phyloP scores from a whole-genome alignment of 2,888 invertebrate genomes.

The Ametastegia equiseti region DNA sequence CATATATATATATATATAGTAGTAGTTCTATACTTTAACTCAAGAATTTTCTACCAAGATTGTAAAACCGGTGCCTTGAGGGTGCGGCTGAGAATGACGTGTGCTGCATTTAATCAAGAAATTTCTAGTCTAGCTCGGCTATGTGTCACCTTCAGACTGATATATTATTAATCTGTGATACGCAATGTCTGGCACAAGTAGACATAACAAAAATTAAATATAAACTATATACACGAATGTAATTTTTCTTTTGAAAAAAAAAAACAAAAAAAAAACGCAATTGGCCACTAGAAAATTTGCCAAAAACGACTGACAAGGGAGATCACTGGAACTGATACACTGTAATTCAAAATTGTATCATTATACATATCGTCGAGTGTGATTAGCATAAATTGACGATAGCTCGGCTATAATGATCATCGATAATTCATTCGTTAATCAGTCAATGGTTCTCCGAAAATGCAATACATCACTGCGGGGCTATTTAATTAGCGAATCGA shows the following conservation, averaged over 20 bases:
- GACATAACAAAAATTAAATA: neutral
- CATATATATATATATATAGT: no score
- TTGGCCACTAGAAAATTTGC: no score
- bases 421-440: neutral
- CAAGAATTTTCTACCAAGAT: neutral
- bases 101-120: constrained; percentile 13
- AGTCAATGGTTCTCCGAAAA: neutral
- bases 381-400: neutral
- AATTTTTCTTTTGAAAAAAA: no score
- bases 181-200: neutral
- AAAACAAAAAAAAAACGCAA: no score
- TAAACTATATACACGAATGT: no score
- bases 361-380: constrained; percentile 4
- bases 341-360: neutral
- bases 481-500: neutral
- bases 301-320: no score
- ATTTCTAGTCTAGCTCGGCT: neutral
- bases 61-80: neutral
- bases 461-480: neutral
- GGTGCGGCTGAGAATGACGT: neutral
- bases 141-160: neutral
- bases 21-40: neutral
- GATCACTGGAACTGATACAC: no score
- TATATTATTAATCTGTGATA: neutral
- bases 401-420: neutral